A percentile compares a stretch with the other conserved stretches of the same genome.
Conservation (phyloP, 2,888 invertebrate species). For the Scaptomyza cyrtandrae region DNA sequence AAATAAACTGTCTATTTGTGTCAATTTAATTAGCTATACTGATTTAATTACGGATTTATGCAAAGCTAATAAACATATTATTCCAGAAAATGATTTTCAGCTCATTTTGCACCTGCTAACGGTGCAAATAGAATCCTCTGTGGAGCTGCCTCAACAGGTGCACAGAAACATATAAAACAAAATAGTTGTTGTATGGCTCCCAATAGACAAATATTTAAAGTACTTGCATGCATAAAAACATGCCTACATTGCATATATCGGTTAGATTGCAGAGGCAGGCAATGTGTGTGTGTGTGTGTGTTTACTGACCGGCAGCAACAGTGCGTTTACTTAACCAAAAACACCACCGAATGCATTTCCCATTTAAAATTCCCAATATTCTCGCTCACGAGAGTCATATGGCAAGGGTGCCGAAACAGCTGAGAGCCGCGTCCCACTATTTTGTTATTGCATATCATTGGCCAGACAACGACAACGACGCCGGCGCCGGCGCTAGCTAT, state of each 20-base stretch:
- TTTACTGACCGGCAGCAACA: slow-evolving; percentile 48
- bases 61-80: not conserved
- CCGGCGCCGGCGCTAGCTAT: slow-evolving; percentile 33
- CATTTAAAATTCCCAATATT: slow-evolving; percentile 50
- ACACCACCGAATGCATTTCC: slow-evolving; percentile 53
- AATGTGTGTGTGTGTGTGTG: not conserved
- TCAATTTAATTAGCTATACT: slow-evolving; percentile 9
- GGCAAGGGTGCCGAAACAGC: slow-evolving; percentile 61
- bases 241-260: not conserved
- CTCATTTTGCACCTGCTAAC: not conserved
- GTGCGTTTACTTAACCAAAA: slow-evolving; percentile 67
- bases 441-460: slow-evolving; percentile 52
- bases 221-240: not conserved
- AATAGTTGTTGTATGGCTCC: slow-evolving; percentile 27
- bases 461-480: slow-evolving; percentile 63
- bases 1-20: slow-evolving; percentile 30
- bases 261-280: not conserved
- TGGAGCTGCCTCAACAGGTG: slow-evolving; percentile 61
- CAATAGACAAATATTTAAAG: not conserved
- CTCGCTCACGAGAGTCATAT: slow-evolving; percentile 16
- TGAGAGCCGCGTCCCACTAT: slow-evolving; percentile 72
- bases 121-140: not conserved
- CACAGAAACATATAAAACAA: slow-evolving; percentile 9
- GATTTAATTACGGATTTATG: not conserved
- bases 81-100: not conserved